A percentile compares a stretch with the other conserved stretches of the same genome.
Evolutionary conservation across 2,888 invertebrate genomes (phyloP).

Genomic region (Gastrophysa polygoni): DNA sequence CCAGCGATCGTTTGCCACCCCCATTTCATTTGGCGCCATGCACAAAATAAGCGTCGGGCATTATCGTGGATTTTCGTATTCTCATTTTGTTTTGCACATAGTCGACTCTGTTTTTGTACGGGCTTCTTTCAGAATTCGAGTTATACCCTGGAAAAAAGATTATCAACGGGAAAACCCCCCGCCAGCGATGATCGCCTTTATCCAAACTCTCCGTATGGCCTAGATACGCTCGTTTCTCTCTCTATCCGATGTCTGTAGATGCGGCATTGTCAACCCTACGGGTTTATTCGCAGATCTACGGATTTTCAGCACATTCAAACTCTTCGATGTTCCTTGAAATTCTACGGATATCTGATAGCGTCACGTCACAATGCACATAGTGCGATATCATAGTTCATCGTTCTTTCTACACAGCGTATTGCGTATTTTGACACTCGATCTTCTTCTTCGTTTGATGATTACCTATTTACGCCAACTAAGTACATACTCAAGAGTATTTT

Average conservation of each 20-base stretch:
- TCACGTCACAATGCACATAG: no score
- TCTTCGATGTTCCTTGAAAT: no score
- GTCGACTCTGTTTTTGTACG: constrained; percentile 29
- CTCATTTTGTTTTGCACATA: constrained; percentile 39
- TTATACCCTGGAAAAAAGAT: constrained; percentile 22
- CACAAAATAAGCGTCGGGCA: constrained; percentile 36
- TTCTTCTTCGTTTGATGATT: no score
- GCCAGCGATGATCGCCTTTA: not conserved
- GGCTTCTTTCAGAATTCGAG: constrained; percentile 31
- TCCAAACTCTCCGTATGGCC: not conserved
- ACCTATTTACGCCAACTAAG: no score
- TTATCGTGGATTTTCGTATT: constrained; percentile 43
- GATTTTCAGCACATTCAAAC: no score
- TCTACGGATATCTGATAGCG: no score
- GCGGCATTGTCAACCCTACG: no score
- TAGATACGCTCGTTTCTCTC: constrained; percentile 10
- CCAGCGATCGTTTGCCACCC: constrained; percentile 22
- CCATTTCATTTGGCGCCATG: constrained; percentile 37
- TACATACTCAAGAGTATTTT: no score
- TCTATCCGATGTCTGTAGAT: not conserved
- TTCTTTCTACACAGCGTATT: no score
- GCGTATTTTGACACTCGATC: no score
- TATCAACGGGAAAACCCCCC: constrained; percentile 16
- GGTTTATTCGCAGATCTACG: no score
- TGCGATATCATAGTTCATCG: no score